Base-by-base conservation (phyloP, 1,140 invertebrate genomes). In the Drosophila azteca region DNA sequence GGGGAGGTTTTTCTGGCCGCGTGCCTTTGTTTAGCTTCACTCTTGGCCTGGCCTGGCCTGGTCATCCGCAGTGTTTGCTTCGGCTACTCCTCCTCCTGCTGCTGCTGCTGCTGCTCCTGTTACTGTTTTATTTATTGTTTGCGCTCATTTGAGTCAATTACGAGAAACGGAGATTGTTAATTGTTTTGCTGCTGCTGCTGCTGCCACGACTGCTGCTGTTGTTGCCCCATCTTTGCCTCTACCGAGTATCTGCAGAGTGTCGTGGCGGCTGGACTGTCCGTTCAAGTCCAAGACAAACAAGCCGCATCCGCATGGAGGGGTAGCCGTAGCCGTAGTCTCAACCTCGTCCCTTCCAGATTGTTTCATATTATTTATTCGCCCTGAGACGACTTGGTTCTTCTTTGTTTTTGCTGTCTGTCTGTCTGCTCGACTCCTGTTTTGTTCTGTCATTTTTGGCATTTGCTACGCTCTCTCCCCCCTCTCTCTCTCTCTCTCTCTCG, bases 101-200 rank as follows among this genome's bases (percentile, higher is more conserved):
- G 6, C 58, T 39, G 43, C 26, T 41, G 41, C 58, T 55, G n/a
- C 51, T 64, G 52, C 53, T 59, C 50, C 76, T 59, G 74, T 85
- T 81, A 65, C 81, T 85, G 80, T 72, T 85, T 85, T 85, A 85
- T 85, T 85, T 78, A 85, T 85, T 85, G 81, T 85, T 85, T 85
- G 81, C 82, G 69, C 82, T 80, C 63, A 85, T 85, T 85, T 85
- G 82, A 85, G 82, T 85, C 82, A 85, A 85, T 85, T 85, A 85
- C 79, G 59, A 67, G 77, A 77, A 84, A 80, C 77, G 81, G 77
- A 85, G 82, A 85, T 85, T 85, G 81, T 85, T 85, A 85, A 85
- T 85, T 85, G 82, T 85, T 85, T 85, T 78, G 69, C 52, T 68
- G 35, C 79, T 60, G 24, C 46, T 49, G 48, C 54, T 52, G n/a